Conservation (phyloP, 2,888 invertebrate genomes). For the Unio pictorum region DNA sequence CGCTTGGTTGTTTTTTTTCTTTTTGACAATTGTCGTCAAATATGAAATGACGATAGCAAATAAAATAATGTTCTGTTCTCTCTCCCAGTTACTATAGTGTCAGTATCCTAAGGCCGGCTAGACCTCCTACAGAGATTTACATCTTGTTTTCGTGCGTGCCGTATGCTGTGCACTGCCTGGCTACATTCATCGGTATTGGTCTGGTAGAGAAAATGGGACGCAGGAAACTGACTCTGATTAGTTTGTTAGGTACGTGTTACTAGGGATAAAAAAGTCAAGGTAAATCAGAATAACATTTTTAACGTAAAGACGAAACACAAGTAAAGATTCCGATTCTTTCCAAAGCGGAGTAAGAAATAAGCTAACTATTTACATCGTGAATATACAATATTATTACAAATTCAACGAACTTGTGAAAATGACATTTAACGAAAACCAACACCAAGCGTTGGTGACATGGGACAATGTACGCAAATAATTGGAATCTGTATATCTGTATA, state of each 20-base stretch:
- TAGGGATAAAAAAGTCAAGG: neutral
- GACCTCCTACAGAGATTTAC: slow-evolving; percentile 70
- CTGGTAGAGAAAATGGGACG: slow-evolving; percentile 73
- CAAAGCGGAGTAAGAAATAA: too few relatives aligned
- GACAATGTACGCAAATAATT: too few relatives aligned
- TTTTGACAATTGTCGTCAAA: neutral
- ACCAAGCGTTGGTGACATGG: too few relatives aligned
- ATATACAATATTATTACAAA: too few relatives aligned
- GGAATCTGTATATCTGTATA: too few relatives aligned
- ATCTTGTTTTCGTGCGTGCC: slow-evolving; percentile 73
- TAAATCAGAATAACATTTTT: too few relatives aligned
- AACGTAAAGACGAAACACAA: too few relatives aligned
- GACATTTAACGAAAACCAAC: too few relatives aligned
- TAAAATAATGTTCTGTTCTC: neutral
- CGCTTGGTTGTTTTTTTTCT: neutral
- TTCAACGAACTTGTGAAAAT: too few relatives aligned
- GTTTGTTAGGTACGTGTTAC: slow-evolving; percentile 59
- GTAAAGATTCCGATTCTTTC: too few relatives aligned
- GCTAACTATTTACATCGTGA: too few relatives aligned
- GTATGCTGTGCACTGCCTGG: slow-evolving; percentile 72
- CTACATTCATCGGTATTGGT: slow-evolving; percentile 73
- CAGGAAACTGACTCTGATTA: slow-evolving; percentile 57
- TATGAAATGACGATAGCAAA: neutral
- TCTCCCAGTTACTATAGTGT: slow-evolving; percentile 74
- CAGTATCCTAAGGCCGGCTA: slow-evolving; percentile 73